phyloP scores from a whole-genome alignment of 2,888 invertebrate species.

The Mythimna lalbum region DNA sequence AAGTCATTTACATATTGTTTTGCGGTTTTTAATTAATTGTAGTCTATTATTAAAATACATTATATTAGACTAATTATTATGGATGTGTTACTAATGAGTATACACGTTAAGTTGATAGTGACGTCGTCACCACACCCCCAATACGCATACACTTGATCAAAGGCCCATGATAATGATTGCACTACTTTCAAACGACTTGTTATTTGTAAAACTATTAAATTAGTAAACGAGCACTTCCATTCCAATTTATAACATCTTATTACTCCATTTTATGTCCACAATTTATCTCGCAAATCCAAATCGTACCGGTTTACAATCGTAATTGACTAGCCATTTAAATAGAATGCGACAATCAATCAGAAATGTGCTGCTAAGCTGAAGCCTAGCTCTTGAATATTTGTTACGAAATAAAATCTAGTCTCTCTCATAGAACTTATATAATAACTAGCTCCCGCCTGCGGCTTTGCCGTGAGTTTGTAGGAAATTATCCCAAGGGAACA shows the following conservation, averaged over 20 bases:
- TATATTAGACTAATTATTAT: conserved; percentile 16
- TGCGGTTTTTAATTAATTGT: conserved; percentile 48
- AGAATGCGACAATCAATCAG: conserved; percentile 38
- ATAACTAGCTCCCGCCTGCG: too few relatives aligned
- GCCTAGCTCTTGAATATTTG: conserved; percentile 29
- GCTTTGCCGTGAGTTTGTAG: too few relatives aligned
- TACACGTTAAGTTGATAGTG: conserved; percentile 16
- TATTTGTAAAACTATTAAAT: conserved; percentile 20
- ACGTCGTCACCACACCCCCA: conserved; percentile 58
- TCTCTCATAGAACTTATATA: conserved; percentile 19
- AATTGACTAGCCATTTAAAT: conserved; percentile 23
- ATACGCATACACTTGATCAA: conserved; percentile 30
- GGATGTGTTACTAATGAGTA: conserved; percentile 26
- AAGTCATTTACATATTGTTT: conserved; percentile 53
- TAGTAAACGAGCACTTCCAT: conserved; percentile 12
- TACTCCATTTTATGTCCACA: conserved; percentile 25
- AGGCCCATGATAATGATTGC: conserved; percentile 8
- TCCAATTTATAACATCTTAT: conserved; percentile 29
- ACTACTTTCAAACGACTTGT: conserved; percentile 29
- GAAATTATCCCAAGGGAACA: too few relatives aligned
- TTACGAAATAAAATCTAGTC: conserved; percentile 37
- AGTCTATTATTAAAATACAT: conserved; percentile 10
- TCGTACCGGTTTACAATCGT: conserved; percentile 33
- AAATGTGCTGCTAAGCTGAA: conserved; percentile 31
- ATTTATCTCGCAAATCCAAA: conserved; percentile 32